Conservation (phyloP, 2,888 invertebrate genomes). For the Sicus ferrugineus region DNA sequence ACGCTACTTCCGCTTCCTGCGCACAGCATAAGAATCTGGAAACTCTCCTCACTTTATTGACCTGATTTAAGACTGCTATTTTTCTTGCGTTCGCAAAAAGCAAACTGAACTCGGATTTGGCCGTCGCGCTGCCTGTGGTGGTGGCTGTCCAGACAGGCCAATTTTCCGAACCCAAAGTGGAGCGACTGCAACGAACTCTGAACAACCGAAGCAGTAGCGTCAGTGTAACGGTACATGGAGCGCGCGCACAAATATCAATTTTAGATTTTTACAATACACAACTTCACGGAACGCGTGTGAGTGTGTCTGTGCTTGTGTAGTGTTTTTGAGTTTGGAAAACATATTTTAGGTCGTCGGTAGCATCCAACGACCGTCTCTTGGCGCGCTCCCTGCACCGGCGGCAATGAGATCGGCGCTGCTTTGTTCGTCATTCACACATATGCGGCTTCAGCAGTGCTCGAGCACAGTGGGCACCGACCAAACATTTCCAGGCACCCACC, state of each 20-base stretch:
- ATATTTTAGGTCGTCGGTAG: no score
- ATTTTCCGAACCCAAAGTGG: constrained; percentile 13
- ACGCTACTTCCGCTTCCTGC: not conserved
- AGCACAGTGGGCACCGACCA: no score
- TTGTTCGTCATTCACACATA: no score
- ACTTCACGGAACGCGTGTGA: not conserved
- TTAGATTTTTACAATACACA: constrained; percentile 20
- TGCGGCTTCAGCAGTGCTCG: no score
- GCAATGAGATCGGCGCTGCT: no score
- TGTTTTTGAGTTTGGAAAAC: no score
- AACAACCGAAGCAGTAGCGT: constrained; percentile 8
- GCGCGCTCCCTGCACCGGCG: no score
- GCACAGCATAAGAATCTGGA: not conserved
- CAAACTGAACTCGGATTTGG: constrained; percentile 8
- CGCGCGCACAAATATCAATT: constrained; percentile 27
- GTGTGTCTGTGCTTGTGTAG: not conserved
- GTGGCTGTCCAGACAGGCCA: not conserved
- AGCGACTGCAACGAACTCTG: constrained; percentile 1
- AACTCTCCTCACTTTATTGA: constrained; percentile 8
- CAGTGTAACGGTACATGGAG: constrained; percentile 11
- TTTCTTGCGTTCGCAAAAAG: not conserved
- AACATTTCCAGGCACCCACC: no score
- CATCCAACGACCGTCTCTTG: no score
- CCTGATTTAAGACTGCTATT: not conserved
- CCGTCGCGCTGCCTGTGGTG: not conserved